A percentile compares a stretch with the other conserved stretches of the same genome.
phyloP scores from a whole-genome alignment of 2,113 vertebrate genomes.

The Ptilonorhynchus violaceus region DNA sequence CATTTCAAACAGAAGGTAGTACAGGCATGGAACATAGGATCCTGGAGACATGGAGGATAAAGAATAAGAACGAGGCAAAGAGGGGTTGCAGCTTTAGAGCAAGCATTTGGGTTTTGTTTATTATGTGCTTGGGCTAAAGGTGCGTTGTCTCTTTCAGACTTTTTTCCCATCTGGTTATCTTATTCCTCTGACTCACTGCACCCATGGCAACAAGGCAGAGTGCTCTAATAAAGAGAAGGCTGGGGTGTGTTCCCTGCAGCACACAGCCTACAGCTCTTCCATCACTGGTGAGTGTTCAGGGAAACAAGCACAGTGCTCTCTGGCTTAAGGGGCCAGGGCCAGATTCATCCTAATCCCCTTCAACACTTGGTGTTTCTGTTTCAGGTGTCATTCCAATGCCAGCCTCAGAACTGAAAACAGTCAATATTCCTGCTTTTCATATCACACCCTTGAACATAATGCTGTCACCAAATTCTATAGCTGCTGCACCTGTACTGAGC shows the following conservation, averaged over 20 bases:
- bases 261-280: constrained; percentile 80
- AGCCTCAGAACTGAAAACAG: constrained; percentile 81
- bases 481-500: constrained; percentile 65
- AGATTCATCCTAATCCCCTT: background rate
- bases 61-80: background rate
- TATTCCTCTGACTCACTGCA: constrained; percentile 86
- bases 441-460: constrained; percentile 77
- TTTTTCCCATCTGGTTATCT: constrained; percentile 88
- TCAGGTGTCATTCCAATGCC: constrained; percentile 80
- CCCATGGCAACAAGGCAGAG: constrained; percentile 66
- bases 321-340: background rate
- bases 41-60: background rate
- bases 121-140: background rate
- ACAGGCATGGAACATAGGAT: background rate
- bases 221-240: constrained; percentile 65
- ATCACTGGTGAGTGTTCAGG: constrained; percentile 74
- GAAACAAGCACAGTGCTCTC: background rate
- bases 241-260: constrained; percentile 70
- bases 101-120: background rate
- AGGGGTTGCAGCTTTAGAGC: background rate
- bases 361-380: background rate
- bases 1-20: background rate
- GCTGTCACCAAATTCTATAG: constrained; percentile 73
- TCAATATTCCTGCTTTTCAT: constrained; percentile 74
- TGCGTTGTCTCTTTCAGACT: constrained; percentile 67